Evolutionary conservation across 2,797 vertebrate genomes (phyloP).

Genomic region (Dendrocincla fuliginosa): DNA sequence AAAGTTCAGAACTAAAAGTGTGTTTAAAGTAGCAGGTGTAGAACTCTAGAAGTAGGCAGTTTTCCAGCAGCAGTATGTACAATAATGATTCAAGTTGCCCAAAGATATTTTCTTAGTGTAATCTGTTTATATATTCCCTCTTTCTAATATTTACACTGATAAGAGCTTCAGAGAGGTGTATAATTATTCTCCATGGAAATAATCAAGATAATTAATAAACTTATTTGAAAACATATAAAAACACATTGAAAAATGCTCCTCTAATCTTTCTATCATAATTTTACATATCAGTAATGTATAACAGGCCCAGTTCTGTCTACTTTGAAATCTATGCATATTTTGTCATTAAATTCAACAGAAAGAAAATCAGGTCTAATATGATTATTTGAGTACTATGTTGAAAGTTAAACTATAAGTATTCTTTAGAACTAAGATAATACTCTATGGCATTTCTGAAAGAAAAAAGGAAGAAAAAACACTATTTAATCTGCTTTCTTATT

Average conservation of each 20-base stretch:
- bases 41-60: background rate
- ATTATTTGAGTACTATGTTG: background rate
- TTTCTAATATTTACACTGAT: conserved; percentile 46
- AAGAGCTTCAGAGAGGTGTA: conserved; percentile 5
- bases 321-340: background rate
- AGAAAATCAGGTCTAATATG: background rate
- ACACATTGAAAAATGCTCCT: background rate
- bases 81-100: conserved; percentile 30
- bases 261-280: background rate
- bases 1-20: background rate
- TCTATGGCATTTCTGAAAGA: background rate
- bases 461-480: background rate
- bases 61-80: background rate
- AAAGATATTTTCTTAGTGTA: conserved; percentile 46
- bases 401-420: background rate
- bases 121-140: conserved; percentile 35
- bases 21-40: conserved; percentile 31
- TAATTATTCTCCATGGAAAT: conserved; percentile 58
- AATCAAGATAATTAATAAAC: conserved; percentile 24
- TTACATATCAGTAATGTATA: background rate
- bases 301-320: background rate
- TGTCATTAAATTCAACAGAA: background rate
- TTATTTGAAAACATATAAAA: conserved; percentile 15
- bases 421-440: background rate
- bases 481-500: background rate